Base-by-base conservation (phyloP, 1,140 invertebrate species). In the Drosophila subobscura region DNA sequence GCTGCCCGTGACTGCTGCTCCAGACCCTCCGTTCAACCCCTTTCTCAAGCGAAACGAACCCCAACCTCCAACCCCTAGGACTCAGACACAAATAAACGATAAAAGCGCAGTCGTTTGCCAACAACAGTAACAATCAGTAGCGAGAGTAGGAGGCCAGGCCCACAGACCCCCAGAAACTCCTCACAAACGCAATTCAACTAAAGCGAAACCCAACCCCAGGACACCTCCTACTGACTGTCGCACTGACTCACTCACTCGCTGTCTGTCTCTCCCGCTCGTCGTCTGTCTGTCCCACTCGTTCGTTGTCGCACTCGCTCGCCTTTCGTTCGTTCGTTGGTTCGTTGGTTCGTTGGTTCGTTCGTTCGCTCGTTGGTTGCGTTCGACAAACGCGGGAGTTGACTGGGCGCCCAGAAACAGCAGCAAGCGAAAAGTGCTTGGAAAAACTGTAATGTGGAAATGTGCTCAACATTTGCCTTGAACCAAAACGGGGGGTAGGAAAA, bases 321-420 rank as follows among this genome's bases (percentile, higher is more conserved):
- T 68, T 61, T 33, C 25, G 57, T 55, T 58, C 42, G 72, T 56
- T 84, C 63, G 80, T 56, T 84, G 59, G 80, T 63, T 74, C 72
- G 77, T 76, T 49, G 44, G 61, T 63, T 46, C 23, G 61, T 61
- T 61, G 33, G 22, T 68, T 63, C 54, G 54, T 58, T 61, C 79
- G 84, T 51, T 72, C 53, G 78, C 71, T 83, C 79, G 83, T 70
- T 84, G 61, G 67, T 66, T 77, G 73, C 71, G 72, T 76, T 78
- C 76, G 83, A 84, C 89, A 89, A 89, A 89, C 79, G 88, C 88
- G 88, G 88, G 88, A 88, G 83, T 80, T 56, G 71, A 73, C 83
- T 88, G 88, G 88, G 88, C 73, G 79, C 73, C 14, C 88, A 90
- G 88, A 49, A 73, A 60, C 44, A 5, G 3, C 20, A 71, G 66